Base-by-base conservation (phyloP, 2,113 vertebrate genomes). In the Aplodontia rufa region DNA sequence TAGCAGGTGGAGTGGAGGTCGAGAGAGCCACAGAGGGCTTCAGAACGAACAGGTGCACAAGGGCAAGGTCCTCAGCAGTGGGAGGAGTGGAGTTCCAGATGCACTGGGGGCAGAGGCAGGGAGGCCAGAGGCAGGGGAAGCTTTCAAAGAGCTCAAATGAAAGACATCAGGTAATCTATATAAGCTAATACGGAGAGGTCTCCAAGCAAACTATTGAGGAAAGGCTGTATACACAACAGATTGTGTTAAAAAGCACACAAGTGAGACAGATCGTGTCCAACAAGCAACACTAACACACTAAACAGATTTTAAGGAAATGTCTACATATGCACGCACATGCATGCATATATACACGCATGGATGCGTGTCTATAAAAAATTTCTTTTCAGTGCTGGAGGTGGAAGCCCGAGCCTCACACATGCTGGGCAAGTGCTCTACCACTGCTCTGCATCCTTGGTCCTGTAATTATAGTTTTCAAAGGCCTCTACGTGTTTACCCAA, bases 21-120 rank as follows among this genome's bases (percentile, higher is more conserved):
- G 37, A 19, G n/a, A 1, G 1, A 6, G 24, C 1, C 37, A 26
- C 58, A 60, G 40, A n/a, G 37, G 64, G 64, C 60, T 78, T 58
- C 19, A 32, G 32, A 1, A 35, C 11, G 8, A 78, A 19, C 42
- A 8, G n/a, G 40, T 1, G 12, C 72, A 32, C 42, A 22, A 35
- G 60, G 12, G 30, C 0, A 0, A 20, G 28, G 13, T 53, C 64
- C 60, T 58, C 12, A 81, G 37, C 9, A 55, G 13, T 0, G 24
- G n/a, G 40, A 72, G 60, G 66, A 16, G 4, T 45, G 53, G 12
- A 1, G 22, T 35, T 51, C 28, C 68, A 30, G 16, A 28, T 32
- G n/a, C 6, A 30, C 28, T 64, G n/a, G 69, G 69, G 69, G 22
- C 3, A 8, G 17, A 3, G 17, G n/a, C 13, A 16, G 22, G 69